These are phyloP conservation scores for Papilio glaucus DNA, from an alignment of 1,140 invertebrate genomes.

Conservation along the genomic window DNA sequence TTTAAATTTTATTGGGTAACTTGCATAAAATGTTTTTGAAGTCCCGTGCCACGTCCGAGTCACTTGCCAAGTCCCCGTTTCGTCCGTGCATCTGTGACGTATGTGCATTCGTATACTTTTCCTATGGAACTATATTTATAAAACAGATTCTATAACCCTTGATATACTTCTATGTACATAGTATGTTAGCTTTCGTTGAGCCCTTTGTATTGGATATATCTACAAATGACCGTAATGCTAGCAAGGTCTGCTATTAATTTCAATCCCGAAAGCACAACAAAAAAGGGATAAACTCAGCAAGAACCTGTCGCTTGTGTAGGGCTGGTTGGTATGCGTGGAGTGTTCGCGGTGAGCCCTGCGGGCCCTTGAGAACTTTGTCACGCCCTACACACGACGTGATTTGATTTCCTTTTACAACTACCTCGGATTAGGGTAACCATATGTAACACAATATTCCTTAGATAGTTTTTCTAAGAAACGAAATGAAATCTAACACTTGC, in stretches of 20 bases:
- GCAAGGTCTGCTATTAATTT: background rate
- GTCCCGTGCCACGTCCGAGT: too few species aligned
- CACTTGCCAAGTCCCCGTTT: too few species aligned
- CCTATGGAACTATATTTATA: too few species aligned
- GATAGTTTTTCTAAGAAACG: background rate
- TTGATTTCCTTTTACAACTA: slow-evolving; percentile 35
- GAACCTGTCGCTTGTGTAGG: slow-evolving; percentile 14
- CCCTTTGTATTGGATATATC: background rate
- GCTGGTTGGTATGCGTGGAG: slow-evolving; percentile 25
- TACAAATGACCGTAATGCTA: background rate
- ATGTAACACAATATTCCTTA: background rate
- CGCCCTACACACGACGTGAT: slow-evolving; percentile 37
- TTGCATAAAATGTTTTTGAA: too few species aligned
- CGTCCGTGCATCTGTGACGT: too few species aligned
- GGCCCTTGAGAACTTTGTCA: slow-evolving; percentile 33
- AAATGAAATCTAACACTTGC: background rate
- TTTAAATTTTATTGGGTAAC: too few species aligned
- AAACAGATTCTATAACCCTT: too few species aligned
- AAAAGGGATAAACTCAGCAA: slow-evolving; percentile 20
- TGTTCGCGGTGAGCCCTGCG: slow-evolving; percentile 11
- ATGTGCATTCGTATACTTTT: too few species aligned
- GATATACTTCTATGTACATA: too few species aligned
- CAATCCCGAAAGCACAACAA: slow-evolving; percentile 8
- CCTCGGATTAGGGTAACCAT: background rate
- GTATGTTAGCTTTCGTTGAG: background rate